Conservation (phyloP, 2,888 invertebrate species). For the Corbicula japonica region DNA sequence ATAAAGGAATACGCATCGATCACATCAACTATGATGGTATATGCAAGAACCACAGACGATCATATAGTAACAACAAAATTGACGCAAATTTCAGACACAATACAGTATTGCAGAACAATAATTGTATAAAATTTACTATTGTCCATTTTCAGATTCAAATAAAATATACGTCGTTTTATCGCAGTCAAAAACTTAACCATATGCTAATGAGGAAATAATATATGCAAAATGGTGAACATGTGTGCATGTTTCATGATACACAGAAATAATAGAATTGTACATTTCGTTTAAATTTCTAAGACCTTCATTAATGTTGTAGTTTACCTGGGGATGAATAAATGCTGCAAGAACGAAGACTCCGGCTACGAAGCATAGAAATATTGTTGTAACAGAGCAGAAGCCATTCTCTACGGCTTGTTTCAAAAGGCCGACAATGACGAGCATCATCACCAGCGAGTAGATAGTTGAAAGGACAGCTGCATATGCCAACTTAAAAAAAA, state of each 20-base stretch:
- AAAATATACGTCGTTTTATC: no score
- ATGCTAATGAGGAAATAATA: no score
- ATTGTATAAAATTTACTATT: no score
- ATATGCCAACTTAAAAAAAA: slow-evolving; percentile 92
- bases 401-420: slow-evolving; percentile 99
- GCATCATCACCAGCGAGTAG: slow-evolving; percentile 99
- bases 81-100: no score
- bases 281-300: no score
- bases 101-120: no score
- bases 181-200: no score
- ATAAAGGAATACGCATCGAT: slow-evolving; percentile 95
- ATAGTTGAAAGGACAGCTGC: slow-evolving; percentile 98
- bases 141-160: no score
- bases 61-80: slow-evolving; percentile 89
- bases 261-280: no score
- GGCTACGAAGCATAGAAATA: slow-evolving; percentile 97
- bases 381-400: slow-evolving; percentile 95
- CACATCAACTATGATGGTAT: slow-evolving; percentile 98
- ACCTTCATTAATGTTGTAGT: no score
- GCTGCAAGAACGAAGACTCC: slow-evolving; percentile 97
- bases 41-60: slow-evolving; percentile 93
- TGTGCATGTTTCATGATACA: no score
- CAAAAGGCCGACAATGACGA: slow-evolving; percentile 99
- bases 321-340: slow-evolving; percentile 96
- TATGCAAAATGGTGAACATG: no score